Evolutionary conservation across 1,140 invertebrate genomes (phyloP).

Genomic region (Drosophila grimshawi): DNA sequence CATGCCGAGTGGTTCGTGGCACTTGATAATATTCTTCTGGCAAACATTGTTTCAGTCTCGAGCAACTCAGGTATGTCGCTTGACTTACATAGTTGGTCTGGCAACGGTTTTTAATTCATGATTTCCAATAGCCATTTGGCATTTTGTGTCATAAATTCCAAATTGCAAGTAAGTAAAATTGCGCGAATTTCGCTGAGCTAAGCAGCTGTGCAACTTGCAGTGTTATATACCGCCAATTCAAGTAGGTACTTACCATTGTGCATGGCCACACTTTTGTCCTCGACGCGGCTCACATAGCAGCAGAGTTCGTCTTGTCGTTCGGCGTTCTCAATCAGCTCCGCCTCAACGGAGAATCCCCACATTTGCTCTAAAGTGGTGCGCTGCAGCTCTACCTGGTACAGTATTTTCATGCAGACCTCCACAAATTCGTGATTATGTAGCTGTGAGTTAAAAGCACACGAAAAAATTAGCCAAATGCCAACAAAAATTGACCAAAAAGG

Average conservation of each 20-base stretch:
- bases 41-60: conserved; percentile 55
- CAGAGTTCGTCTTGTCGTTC: conserved; percentile 98
- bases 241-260: conserved; percentile 91
- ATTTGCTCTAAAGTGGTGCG: conserved; percentile 95
- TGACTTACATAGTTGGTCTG: conserved; percentile 4
- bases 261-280: conserved; percentile 97
- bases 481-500: neutral
- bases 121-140: conserved; percentile 14
- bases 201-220: conserved; percentile 34
- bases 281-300: conserved; percentile 97
- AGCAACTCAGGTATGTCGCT: neutral
- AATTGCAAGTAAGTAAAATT: conserved; percentile 23
- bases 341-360: conserved; percentile 99
- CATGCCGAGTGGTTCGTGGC: conserved; percentile 16
- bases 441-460: conserved; percentile 85
- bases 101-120: conserved; percentile 3
- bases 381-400: conserved; percentile 97
- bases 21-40: conserved; percentile 69
- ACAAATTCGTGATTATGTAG: conserved; percentile 97
- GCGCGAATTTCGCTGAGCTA: conserved; percentile 30
- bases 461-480: conserved; percentile 60
- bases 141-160: conserved; percentile 18
- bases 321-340: conserved; percentile 97
- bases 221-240: neutral
- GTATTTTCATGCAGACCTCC: conserved; percentile 97